Base-by-base conservation (phyloP, 1,140 invertebrate genomes). In the Oryzaephilus surinamensis region DNA sequence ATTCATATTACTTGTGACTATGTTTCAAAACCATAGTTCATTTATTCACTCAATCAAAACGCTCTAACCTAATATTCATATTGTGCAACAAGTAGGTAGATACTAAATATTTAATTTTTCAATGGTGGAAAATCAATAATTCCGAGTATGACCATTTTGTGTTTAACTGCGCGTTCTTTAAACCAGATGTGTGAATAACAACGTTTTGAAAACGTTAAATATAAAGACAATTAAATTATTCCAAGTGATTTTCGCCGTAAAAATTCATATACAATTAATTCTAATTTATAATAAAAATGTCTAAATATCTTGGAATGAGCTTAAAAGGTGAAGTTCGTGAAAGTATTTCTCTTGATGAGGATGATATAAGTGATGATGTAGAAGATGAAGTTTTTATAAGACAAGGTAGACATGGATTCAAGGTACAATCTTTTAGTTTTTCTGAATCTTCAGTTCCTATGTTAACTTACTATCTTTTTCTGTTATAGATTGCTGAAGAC, bases 381-480 rank as follows among this genome's bases (percentile, higher is more conserved):
- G 81, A 84, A 51, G 81, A 84, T 57, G 77, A 80, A 55, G 81
- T 84, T 10, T 84, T 84, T 50, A 81, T 83, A 43, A 66, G 78
- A 43, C 77, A 82, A 66, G 77, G 78, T 6, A 71, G 73, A 60
- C 74, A 69, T 51, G 69, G 71, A 20, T 70, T 62, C 39, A 65
- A 68, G 46, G 54, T 61, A 52, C 37, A 10, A 29, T n/a, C 24
- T 16, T 4, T 7, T 6, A 13, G 28, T 27, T 13, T 4, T 17
- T 29, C 15, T 2, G 12, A 15, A n/a, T 16, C 14, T 5, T 3
- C 6, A 23, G 21, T 32, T n/a, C 10, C n/a, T 34, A 26, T 26
- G 11, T 15, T 30, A 27, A 31, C 32, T 17, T 16, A 23, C 6
- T 29, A 1, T 21, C n/a, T n/a, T 31, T 13, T 31, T 21, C 6